A percentile compares a stretch with the other conserved stretches of the same genome.
Conservation (phyloP, 1,140 invertebrate genomes). For the Chrysomallon squamiferum region DNA sequence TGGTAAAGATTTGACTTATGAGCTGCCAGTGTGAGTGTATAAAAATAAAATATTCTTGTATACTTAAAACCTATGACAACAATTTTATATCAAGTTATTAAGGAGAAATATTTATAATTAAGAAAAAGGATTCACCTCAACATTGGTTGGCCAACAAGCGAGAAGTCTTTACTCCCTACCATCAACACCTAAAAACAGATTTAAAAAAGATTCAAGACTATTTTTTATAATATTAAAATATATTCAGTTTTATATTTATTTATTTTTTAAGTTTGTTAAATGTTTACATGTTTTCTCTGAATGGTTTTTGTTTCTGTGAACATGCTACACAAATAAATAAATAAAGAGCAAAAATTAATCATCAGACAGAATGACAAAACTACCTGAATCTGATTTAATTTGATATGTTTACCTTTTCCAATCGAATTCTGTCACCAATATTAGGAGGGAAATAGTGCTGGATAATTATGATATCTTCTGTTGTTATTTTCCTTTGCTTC, state of each 20-base stretch:
- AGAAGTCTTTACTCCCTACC: conserved; percentile 84
- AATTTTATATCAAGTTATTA: no score
- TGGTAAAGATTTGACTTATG: no score
- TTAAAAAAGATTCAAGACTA: neutral
- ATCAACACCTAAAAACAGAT: conserved; percentile 70
- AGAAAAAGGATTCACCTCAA: conserved; percentile 68
- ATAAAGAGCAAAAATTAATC: neutral
- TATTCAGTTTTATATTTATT: neutral
- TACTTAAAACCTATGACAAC: no score
- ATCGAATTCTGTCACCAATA: conserved; percentile 79
- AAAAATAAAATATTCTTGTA: no score
- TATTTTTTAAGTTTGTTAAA: conserved; percentile 9
- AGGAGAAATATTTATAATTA: no score
- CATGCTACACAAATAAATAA: no score
- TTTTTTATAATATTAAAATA: neutral
- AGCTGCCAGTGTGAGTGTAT: no score
- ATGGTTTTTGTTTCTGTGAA: no score
- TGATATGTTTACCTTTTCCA: conserved; percentile 78
- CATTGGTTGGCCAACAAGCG: conserved; percentile 82
- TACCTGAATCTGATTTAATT: neutral
- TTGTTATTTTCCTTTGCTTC: conserved; percentile 87
- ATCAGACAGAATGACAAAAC: neutral
- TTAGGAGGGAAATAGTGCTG: conserved; percentile 84
- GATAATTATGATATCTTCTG: conserved; percentile 84
- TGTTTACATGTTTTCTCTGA: conserved; percentile 13